These are phyloP conservation scores for Cirrhinus molitorella DNA, from an alignment of 2,797 vertebrate genomes.

Conservation along the genomic window DNA sequence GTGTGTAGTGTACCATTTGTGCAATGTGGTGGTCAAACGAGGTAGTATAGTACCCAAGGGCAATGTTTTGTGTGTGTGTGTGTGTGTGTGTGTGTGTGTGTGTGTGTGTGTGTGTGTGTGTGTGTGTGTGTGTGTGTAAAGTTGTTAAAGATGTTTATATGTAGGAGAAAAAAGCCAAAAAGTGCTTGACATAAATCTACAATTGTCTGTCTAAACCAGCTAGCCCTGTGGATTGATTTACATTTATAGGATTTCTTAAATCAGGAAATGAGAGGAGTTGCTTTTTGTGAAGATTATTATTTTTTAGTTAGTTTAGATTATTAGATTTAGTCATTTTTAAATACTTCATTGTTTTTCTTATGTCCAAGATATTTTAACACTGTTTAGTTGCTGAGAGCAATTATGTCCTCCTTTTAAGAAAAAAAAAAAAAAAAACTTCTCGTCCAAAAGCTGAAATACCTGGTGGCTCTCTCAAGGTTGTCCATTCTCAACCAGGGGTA, in stretches of 20 bases:
- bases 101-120: too few species aligned
- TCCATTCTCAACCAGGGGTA: constrained; percentile 50
- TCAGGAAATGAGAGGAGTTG: background rate
- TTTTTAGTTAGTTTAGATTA: background rate
- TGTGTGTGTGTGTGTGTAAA: background rate
- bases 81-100: too few species aligned
- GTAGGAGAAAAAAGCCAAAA: background rate
- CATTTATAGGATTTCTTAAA: background rate
- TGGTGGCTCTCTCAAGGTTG: constrained; percentile 49
- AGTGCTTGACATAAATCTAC: background rate
- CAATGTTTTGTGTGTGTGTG: background rate
- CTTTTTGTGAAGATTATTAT: background rate
- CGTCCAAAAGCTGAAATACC: constrained; percentile 20
- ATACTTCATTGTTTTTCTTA: background rate
- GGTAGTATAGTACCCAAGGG: background rate
- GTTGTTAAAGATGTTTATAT: background rate
- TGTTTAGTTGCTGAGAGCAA: background rate
- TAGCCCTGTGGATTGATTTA: background rate
- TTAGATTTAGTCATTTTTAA: background rate
- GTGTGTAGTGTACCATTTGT: background rate
- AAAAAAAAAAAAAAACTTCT: constrained; percentile 21
- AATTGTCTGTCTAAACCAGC: background rate
- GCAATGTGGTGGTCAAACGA: background rate
- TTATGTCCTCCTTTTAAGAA: background rate
- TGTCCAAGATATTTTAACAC: background rate